These are phyloP conservation scores for Zaprionus lineosus DNA, from an alignment of 2,888 invertebrate genomes.

Conservation along the genomic window DNA sequence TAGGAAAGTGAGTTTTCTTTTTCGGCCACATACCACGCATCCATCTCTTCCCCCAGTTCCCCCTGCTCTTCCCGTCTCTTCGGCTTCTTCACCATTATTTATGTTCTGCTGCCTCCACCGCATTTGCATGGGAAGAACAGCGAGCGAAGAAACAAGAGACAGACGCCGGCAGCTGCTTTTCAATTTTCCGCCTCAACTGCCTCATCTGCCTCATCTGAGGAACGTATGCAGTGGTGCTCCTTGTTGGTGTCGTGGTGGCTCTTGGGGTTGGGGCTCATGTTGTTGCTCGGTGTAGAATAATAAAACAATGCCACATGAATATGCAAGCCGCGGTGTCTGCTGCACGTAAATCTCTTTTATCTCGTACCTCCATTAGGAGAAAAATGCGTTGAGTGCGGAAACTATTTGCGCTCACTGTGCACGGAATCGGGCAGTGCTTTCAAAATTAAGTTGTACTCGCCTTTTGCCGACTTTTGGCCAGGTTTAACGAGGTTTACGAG, in stretches of 20 bases:
- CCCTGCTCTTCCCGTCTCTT: conserved; percentile 7
- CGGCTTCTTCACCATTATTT: not conserved
- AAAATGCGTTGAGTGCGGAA: conserved; percentile 44
- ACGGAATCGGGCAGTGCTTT: conserved; percentile 33
- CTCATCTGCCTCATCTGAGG: too few species aligned
- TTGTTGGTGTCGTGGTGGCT: too few species aligned
- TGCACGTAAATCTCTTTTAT: conserved; percentile 49
- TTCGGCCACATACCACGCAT: conserved; percentile 10
- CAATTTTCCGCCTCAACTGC: conserved; percentile 77
- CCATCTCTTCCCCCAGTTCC: conserved; percentile 17
- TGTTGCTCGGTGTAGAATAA: conserved; percentile 29
- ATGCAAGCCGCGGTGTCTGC: conserved; percentile 50
- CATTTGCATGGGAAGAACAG: conserved; percentile 24
- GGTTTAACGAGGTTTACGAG: conserved; percentile 28
- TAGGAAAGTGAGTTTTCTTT: conserved; percentile 24
- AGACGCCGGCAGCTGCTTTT: conserved; percentile 69
- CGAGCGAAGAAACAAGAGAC: conserved; percentile 24
- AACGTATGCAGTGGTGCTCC: too few species aligned
- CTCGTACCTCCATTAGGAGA: conserved; percentile 42
- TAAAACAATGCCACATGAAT: conserved; percentile 57
- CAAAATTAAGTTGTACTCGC: conserved; percentile 58
- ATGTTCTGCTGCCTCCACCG: not conserved
- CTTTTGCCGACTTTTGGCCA: conserved; percentile 3
- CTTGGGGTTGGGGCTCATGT: conserved; percentile 55
- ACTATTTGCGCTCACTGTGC: conserved; percentile 47